These are phyloP conservation scores for Lordiphosa mommai DNA, from an alignment of 1,140 invertebrate species.

Conservation along the genomic window DNA sequence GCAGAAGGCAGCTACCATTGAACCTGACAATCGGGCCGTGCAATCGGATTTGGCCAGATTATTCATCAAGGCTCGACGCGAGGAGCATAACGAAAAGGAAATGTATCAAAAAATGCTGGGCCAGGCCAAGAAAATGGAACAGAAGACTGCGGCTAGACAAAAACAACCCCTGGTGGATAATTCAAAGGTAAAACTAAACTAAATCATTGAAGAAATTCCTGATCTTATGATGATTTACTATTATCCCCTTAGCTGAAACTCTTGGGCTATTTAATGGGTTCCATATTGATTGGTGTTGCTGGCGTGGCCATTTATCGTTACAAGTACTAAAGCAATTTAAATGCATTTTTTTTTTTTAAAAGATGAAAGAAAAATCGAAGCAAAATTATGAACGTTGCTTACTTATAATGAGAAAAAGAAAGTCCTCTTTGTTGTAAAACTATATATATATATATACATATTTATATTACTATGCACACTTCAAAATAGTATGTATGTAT, in stretches of 20 bases:
- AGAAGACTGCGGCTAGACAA: constrained; percentile 62
- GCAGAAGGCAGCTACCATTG: constrained; percentile 82
- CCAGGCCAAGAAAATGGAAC: constrained; percentile 78
- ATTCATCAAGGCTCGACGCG: constrained; percentile 81
- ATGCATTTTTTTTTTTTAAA: constrained; percentile 63
- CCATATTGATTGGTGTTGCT: constrained; percentile 82
- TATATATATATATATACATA: neutral
- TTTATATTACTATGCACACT: constrained; percentile 40
- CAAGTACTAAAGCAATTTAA: constrained; percentile 80
- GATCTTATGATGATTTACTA: neutral
- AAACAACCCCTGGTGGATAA: constrained; percentile 64
- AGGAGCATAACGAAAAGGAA: constrained; percentile 82
- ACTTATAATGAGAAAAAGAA: constrained; percentile 37
- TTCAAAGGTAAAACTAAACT: constrained; percentile 51
- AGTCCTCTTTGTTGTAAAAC: constrained; percentile 36
- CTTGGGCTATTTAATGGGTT: constrained; percentile 82
- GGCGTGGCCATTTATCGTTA: constrained; percentile 83
- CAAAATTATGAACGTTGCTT: constrained; percentile 64
- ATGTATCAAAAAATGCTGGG: constrained; percentile 86
- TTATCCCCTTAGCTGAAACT: constrained; percentile 81
- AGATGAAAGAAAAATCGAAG: constrained; percentile 24
- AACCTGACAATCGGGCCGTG: constrained; percentile 82
- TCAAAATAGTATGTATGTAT: constrained; percentile 41
- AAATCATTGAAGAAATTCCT: neutral
- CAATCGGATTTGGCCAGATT: constrained; percentile 83